Conservation (phyloP, 2,888 invertebrate genomes). For the Teinopalpus imperialis region DNA sequence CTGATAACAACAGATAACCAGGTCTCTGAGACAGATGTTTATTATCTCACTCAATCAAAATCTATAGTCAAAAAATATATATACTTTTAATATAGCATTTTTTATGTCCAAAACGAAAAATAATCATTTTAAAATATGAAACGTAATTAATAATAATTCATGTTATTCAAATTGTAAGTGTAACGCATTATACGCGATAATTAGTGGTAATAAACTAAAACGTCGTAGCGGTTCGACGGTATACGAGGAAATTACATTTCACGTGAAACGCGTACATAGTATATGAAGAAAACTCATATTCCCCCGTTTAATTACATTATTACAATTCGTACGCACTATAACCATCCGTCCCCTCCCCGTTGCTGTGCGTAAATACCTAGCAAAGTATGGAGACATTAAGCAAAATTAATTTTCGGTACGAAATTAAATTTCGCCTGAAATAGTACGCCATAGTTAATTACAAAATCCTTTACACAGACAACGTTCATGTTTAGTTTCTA, state of each 20-base stretch:
- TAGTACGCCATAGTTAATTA: slow-evolving; percentile 22
- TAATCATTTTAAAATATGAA: no score
- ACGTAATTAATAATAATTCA: no score
- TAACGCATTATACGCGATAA: no score
- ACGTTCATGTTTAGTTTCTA: slow-evolving; percentile 9
- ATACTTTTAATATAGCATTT: no score
- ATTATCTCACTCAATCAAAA: no score
- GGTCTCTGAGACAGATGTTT: no score
- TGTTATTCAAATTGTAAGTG: no score
- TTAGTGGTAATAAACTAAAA: no score
- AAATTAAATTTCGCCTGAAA: slow-evolving; percentile 27
- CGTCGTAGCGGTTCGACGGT: background rate
- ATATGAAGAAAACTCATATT: slow-evolving; percentile 18
- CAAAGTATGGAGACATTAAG: slow-evolving; percentile 24
- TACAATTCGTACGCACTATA: slow-evolving; percentile 20
- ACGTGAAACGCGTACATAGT: background rate
- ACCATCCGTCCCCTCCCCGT: slow-evolving; percentile 5
- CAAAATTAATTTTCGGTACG: slow-evolving; percentile 27
- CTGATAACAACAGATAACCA: no score
- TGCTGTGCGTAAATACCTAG: slow-evolving; percentile 13
- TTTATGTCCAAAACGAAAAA: no score
- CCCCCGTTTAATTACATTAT: slow-evolving; percentile 19
- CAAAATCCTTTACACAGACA: slow-evolving; percentile 18
- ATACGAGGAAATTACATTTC: slow-evolving; percentile 9
- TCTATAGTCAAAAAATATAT: no score